A percentile compares a stretch with the other conserved stretches of the same genome.
Evolutionary conservation across 1,140 invertebrate genomes (phyloP).

Genomic region (Lepidurus couesii): DNA sequence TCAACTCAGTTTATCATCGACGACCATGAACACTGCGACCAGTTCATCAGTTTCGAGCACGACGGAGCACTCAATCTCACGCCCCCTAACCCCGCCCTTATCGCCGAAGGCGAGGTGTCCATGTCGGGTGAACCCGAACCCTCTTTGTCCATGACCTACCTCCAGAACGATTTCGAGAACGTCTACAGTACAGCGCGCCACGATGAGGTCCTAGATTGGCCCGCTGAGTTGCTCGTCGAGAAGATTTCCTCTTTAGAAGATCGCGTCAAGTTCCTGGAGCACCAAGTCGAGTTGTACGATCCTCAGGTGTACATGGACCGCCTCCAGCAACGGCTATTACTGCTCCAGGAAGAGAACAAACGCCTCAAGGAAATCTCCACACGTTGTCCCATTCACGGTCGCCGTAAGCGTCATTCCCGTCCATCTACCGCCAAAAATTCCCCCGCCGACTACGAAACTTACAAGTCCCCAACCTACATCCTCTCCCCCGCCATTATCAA

Average conservation of each 20-base stretch:
- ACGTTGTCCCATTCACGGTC: constrained; percentile 31
- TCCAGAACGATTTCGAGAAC: constrained; percentile 41
- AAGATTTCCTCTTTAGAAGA: constrained; percentile 37
- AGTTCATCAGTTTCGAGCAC: constrained; percentile 39
- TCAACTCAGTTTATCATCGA: constrained; percentile 44
- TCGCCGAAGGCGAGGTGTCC: constrained; percentile 33
- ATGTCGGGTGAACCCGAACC: constrained; percentile 24
- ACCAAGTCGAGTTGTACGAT: constrained; percentile 32
- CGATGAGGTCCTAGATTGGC: constrained; percentile 39
- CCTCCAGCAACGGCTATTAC: constrained; percentile 34
- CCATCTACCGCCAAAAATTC: neutral
- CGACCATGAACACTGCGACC: constrained; percentile 40
- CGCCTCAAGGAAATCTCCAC: constrained; percentile 28
- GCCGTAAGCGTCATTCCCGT: constrained; percentile 9
- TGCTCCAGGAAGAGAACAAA: constrained; percentile 36
- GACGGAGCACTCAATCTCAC: constrained; percentile 32
- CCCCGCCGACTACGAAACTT: neutral
- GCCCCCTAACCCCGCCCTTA: constrained; percentile 26
- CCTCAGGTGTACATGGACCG: constrained; percentile 32
- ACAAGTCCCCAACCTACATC: neutral
- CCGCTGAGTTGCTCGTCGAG: constrained; percentile 38
- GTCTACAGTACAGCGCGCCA: constrained; percentile 38
- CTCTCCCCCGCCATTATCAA: neutral
- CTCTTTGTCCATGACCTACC: constrained; percentile 36
- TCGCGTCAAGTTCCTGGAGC: constrained; percentile 36